Conservation (phyloP, 2,888 invertebrate species). For the Mythimna lalbum region DNA sequence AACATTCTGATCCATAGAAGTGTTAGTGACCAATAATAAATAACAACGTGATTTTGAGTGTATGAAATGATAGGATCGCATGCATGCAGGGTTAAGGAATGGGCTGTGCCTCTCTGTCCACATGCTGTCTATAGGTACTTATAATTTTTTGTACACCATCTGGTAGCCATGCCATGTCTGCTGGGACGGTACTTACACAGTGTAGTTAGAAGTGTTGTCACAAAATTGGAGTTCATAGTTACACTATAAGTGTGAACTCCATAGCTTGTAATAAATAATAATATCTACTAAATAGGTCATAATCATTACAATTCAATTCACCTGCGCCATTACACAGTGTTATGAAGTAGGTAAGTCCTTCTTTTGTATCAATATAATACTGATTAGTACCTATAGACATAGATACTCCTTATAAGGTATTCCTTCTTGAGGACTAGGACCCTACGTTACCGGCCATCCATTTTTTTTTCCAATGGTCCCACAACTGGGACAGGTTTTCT, state of each 20-base stretch:
- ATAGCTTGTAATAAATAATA: no score
- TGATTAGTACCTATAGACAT: no score
- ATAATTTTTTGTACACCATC: constrained; percentile 12
- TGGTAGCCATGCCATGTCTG: constrained; percentile 16
- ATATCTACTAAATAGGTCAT: not conserved
- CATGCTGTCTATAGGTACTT: constrained; percentile 4
- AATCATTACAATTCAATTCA: not conserved
- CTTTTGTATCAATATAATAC: no score
- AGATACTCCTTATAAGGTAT: no score
- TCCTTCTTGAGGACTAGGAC: not conserved
- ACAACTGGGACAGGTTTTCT: no score
- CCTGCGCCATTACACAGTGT: not conserved
- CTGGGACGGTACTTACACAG: not conserved
- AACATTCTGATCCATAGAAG: no score
- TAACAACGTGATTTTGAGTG: no score
- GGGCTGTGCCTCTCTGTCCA: not conserved
- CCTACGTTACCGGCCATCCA: no score
- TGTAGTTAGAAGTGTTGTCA: not conserved
- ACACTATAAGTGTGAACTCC: no score
- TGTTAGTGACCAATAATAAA: no score
- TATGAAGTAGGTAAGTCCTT: not conserved
- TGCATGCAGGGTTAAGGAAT: not conserved
- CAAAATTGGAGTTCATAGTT: not conserved
- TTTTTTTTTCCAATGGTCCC: no score
- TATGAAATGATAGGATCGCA: no score